Conservation (phyloP, 2,797 vertebrate genomes). For the Brachymystax lenok region DNA sequence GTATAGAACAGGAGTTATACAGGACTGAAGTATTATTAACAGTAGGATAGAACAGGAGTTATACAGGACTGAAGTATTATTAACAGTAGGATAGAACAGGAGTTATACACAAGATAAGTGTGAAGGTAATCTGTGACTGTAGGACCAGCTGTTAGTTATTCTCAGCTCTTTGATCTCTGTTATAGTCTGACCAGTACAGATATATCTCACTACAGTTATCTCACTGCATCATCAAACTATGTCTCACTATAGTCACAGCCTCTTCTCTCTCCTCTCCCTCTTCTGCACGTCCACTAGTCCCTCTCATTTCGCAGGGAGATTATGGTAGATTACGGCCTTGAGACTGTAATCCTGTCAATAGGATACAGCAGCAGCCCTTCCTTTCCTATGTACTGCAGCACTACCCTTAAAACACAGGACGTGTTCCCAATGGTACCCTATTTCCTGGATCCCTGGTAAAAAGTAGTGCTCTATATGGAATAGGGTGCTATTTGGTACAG, state of each 20-base stretch:
- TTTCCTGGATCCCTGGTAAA: background rate
- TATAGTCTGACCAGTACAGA: no score
- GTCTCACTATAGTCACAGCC: background rate
- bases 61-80: background rate
- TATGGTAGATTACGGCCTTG: conserved; percentile 64
- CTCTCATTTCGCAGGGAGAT: conserved; percentile 64
- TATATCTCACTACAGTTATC: background rate
- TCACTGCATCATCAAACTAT: no score
- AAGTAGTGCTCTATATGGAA: background rate
- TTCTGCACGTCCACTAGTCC: conserved; percentile 40
- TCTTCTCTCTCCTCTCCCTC: conserved; percentile 16
- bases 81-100: background rate
- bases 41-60: background rate
- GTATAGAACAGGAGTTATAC: no score
- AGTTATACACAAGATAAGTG: conserved; percentile 29
- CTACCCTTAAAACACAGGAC: conserved; percentile 49
- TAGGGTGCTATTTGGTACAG: background rate
- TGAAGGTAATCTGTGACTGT: conserved; percentile 55
- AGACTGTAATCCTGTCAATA: conserved; percentile 72
- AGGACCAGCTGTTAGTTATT: conserved; percentile 55
- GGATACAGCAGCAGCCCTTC: conserved; percentile 46
- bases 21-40: no score
- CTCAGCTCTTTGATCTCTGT: conserved; percentile 16
- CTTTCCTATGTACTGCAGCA: conserved; percentile 38
- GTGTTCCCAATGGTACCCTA: background rate